Conservation (phyloP, 2,888 invertebrate species). For the Macroteleia sp. region DNA sequence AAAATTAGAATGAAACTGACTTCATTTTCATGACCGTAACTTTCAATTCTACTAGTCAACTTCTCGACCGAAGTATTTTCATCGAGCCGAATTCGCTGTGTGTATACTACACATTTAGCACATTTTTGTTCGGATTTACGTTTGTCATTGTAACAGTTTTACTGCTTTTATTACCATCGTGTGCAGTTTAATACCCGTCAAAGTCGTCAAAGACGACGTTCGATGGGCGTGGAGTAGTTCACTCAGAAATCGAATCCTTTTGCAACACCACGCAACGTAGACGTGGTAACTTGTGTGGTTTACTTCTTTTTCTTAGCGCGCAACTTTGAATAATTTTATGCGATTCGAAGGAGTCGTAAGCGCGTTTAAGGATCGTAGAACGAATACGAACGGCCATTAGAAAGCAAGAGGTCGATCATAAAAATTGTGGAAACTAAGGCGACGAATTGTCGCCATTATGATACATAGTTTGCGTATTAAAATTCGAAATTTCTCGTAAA, state of each 20-base stretch:
- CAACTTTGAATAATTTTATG: slow-evolving; percentile 65
- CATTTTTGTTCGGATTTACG: slow-evolving; percentile 21
- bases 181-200: slow-evolving; percentile 44
- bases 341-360: slow-evolving; percentile 59
- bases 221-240: slow-evolving; percentile 48
- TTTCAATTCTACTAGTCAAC: slow-evolving; percentile 39
- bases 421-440: slow-evolving; percentile 62
- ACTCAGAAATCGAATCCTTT: slow-evolving; percentile 38
- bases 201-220: slow-evolving; percentile 56
- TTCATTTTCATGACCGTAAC: slow-evolving; percentile 20
- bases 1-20: slow-evolving; percentile 27
- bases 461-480: slow-evolving; percentile 60
- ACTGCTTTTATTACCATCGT: slow-evolving; percentile 30
- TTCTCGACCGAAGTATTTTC: not conserved
- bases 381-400: slow-evolving; percentile 63
- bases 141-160: slow-evolving; percentile 52
- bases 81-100: not conserved
- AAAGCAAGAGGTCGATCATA: slow-evolving; percentile 63
- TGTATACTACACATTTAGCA: slow-evolving; percentile 15
- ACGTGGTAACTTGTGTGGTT: slow-evolving; percentile 49
- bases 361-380: slow-evolving; percentile 57
- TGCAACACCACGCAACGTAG: slow-evolving; percentile 30
- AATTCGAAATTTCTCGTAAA: slow-evolving; percentile 56
- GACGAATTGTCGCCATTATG: slow-evolving; percentile 64
- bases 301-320: slow-evolving; percentile 60